Evolutionary conservation across 2,888 invertebrate species (phyloP).

Genomic region (Napeogenes sylphis): DNA sequence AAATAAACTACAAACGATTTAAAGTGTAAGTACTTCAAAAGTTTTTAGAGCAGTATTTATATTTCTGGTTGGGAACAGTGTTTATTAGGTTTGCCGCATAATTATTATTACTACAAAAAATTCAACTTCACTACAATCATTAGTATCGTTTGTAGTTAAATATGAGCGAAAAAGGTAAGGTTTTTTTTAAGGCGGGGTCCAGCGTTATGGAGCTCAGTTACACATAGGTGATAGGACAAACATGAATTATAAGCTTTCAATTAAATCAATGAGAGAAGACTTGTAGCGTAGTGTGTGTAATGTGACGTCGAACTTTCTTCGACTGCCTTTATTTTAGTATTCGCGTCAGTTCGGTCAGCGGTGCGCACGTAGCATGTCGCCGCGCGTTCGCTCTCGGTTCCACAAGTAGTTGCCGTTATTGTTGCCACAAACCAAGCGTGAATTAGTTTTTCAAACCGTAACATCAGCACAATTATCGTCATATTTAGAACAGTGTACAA

Average conservation of each 20-base stretch:
- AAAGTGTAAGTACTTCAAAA: too few species aligned
- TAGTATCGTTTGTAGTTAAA: too few species aligned
- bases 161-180: too few species aligned
- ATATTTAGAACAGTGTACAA: constrained; percentile 46
- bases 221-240: constrained; percentile 40
- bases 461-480: constrained; percentile 37
- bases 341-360: constrained; percentile 54
- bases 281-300: constrained; percentile 47
- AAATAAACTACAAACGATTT: too few species aligned
- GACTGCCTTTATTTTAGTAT: constrained; percentile 62
- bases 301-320: constrained; percentile 68
- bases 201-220: constrained; percentile 39
- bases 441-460: constrained; percentile 49
- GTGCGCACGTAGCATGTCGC: constrained; percentile 54
- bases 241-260: constrained; percentile 59
- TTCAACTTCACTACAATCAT: too few species aligned
- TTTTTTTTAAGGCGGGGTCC: too few species aligned
- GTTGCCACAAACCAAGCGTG: constrained; percentile 56
- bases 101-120: too few species aligned
- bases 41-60: too few species aligned
- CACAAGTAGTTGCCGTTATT: constrained; percentile 37
- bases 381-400: constrained; percentile 26
- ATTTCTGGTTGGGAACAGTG: too few species aligned
- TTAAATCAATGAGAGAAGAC: constrained; percentile 57
- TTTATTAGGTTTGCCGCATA: too few species aligned